Evolutionary conservation across 2,113 vertebrate genomes (phyloP), one percentile per base, ranked within the genome.

Genomic region (Athene noctua): DNA sequence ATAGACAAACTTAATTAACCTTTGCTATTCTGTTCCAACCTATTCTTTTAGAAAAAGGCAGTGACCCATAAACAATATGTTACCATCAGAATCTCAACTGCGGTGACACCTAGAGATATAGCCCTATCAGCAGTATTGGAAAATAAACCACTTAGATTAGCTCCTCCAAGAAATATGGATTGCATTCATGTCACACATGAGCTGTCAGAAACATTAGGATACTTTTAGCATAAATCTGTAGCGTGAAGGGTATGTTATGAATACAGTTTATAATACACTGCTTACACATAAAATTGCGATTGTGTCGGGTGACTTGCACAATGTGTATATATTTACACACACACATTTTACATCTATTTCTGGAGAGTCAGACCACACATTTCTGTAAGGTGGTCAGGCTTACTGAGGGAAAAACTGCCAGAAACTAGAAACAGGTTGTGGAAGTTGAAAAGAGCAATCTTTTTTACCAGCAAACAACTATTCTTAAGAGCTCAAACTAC

Each of bases 1-100:
- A 99, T 98, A 98, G 99, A 99, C 99, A 99, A 99, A 98, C 98
- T 99, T 98, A 99, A 99, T 99, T 99, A 99, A 99, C 99, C 99
- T 99, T 99, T 99, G 99, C 98, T 99, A 99, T 99, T 99, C 98
- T 98, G 98, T 99, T 98, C 98, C 96, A 98, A 98, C 97, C 98
- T 97, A 98, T 97, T 96, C 96, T 98, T 98, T 97, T 97, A 99
- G 98, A 98, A 98, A 97, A 98, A 99, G 96, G 98, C 98, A 98
- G 97, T 99, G 99, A 99, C 99, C 99, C 99, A 98, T 97, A 98
- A 98, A 99, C 98, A 98, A 97, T 98, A 99, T 98, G 99, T 99
- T 98, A 98, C 99, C 98, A 98, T 98, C 98, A 98, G 98, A 98
- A 98, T 97, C 98, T 98, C 94, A 95, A 98, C 77, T 79, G 97